These are phyloP conservation scores for Phalera bucephala DNA, from an alignment of 2,888 invertebrate species.

Conservation along the genomic window DNA sequence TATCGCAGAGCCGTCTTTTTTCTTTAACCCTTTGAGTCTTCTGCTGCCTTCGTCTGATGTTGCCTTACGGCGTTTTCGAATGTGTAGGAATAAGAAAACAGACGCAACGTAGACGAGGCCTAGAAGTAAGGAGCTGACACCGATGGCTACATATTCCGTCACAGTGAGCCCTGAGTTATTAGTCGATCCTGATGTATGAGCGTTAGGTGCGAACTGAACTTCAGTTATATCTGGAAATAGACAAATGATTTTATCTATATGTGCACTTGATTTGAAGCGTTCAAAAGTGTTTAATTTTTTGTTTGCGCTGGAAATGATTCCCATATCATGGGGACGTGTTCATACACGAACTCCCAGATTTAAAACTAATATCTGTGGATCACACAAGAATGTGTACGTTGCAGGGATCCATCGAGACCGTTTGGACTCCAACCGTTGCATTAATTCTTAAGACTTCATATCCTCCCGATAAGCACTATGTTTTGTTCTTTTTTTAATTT, in stretches of 20 bases:
- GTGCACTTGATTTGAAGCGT: no score
- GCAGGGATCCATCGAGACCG: no score
- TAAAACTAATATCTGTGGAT: no score
- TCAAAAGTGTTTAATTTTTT: no score
- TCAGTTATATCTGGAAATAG: conserved; percentile 88
- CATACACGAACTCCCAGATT: no score
- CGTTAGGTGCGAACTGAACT: conserved; percentile 88
- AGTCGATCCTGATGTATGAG: conserved; percentile 80
- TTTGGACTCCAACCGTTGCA: no score
- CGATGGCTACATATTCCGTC: conserved; percentile 92
- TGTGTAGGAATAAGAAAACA: conserved; percentile 91
- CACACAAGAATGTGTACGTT: no score
- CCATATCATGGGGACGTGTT: no score
- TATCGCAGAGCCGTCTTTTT: conserved; percentile 65
- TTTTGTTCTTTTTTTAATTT: no score
- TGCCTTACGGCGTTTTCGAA: conserved; percentile 85
- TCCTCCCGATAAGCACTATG: no score
- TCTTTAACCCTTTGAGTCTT: conserved; percentile 60
- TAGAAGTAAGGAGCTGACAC: conserved; percentile 91
- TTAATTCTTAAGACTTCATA: no score
- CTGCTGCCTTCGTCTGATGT: conserved; percentile 73
- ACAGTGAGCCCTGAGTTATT: conserved; percentile 85
- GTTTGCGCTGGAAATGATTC: no score
- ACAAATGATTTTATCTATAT: neutral
- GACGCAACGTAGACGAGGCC: conserved; percentile 94